Base-by-base conservation (phyloP, 2,113 vertebrate species). In the Spheniscus mendiculus region DNA sequence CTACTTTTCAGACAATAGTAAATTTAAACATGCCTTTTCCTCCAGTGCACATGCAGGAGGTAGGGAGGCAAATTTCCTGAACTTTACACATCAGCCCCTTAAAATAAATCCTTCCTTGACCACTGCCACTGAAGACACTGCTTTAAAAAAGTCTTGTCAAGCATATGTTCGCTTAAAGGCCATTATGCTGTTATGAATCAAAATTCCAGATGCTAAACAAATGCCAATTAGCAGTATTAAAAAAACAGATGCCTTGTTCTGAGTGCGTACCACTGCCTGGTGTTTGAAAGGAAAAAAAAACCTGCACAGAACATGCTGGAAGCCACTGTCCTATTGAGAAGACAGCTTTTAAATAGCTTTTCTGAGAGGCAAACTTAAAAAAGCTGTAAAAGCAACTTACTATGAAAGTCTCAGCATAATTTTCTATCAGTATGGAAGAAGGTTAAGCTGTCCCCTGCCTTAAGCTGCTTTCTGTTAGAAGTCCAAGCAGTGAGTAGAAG, bases 141-240 rank as follows among this genome's bases (percentile, higher is more conserved):
- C 84, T 94, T 87, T 17, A 93, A 96, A 92, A 81, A 86, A 6
- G 67, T 69, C 90, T 83, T 5, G 25, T 76, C 62, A 78, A 92
- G 94, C 66, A 83, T 83, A 89, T 36, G 50, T 65, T 92, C 23
- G 14, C 80, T 93, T 96, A 80, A 87, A 81, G 91, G 78, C 83
- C 82, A 91, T 96, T 87, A 96, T n/a, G 76, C 62, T 93, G 91
- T 15, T 93, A 90, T 66, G 91, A 97, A 97, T 96, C 80, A 92
- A 96, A 96, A 96, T 95, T 97, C 95, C 95, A 96, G 96, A 93
- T 89, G 87, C 91, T 89, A 94, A 95, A 96, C 89, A 96, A 97
- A 92, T 96, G 89, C 77, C 91, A 95, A 96, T 97, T 97, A 97
- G 95, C 59, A 83, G 73, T 29, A 89, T 86, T 93, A 95, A 93